Percentiles rank a stretch among this genome's conserved stretches.
phyloP scores from a whole-genome alignment of 2,113 vertebrate species.

The Ivindomyrus marchei region DNA sequence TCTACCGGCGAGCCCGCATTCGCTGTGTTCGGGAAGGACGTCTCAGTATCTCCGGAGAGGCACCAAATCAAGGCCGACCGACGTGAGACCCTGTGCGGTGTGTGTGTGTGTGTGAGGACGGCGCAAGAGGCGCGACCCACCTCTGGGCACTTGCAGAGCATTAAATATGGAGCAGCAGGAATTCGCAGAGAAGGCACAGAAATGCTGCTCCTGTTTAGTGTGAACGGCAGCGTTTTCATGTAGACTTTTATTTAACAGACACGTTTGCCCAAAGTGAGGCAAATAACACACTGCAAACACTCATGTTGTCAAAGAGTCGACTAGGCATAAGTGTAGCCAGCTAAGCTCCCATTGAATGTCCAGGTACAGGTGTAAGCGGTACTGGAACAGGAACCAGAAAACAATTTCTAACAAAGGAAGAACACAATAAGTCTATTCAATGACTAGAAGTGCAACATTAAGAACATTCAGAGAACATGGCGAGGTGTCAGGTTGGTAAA shows the following conservation, averaged over 20 bases:
- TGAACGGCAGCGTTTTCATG: neutral
- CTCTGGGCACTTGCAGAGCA: neutral
- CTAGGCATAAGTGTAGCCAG: neutral
- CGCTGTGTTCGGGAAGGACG: neutral
- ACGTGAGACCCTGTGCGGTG: neutral
- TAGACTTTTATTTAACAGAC: neutral
- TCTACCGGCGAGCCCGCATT: neutral
- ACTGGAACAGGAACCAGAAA: neutral
- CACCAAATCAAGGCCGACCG: neutral
- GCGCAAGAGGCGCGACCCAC: neutral
- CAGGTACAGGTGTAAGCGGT: neutral
- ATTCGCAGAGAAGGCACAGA: neutral
- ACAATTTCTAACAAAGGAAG: neutral
- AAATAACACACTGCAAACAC: neutral
- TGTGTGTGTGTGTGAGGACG: neutral
- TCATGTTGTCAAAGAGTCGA: neutral
- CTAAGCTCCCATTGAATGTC: neutral
- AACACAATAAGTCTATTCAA: neutral
- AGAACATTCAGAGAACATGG: neutral
- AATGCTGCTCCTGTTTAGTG: neutral
- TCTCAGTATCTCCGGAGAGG: slow-evolving; percentile 1
- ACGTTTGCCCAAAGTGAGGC: neutral
- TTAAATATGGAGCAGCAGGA: neutral
- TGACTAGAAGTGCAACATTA: neutral
- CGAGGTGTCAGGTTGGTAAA: neutral